Base-by-base conservation (phyloP, 2,888 invertebrate genomes). In the Sialis fuliginosa region DNA sequence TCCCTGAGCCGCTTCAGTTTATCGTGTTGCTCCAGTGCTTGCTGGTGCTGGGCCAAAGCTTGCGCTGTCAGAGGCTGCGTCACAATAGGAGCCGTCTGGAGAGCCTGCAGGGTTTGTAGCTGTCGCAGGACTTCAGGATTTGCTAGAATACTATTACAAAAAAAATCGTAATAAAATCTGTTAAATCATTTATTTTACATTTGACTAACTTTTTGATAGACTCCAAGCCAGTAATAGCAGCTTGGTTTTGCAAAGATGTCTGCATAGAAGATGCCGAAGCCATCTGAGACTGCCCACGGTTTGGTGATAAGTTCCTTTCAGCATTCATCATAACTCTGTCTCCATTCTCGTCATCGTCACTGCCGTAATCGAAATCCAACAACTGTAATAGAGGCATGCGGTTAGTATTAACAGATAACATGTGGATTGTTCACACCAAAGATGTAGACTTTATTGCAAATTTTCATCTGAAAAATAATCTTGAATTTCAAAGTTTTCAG, bases 71-170 rank as follows among this genome's bases (percentile, higher is more conserved):
- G 52, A 12, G 53, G 49, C 42, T 55, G 53, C 8, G 51, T 44
- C 12, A 47, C 41, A 42, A 34, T 45, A 39, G 22, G 76, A 1
- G 72, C 71, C 40, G 75, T 71, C 22, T 62, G 62, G 9, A 34
- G 32, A 7, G 42, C 42, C 58, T 84, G 83, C 51, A 85, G 64
- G 12, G 81, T 89, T 60, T 93, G 92, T 44, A 95, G 69, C 57
- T 93, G 92, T 47, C 91, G 73, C 62, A 95, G 70, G 40, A 95
- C 83, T 66, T 91, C 87, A 0, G 89, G 88, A 67, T 91, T 89
- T 45, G 83, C 81, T 46, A 90, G 63, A 54, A 86, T 72, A 59
- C 80, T 81, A 64, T 40, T 70, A 69, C 48, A 56, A 12, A 40
- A 6, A 13, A 6, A 40, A 8, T 12, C 12, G 2, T 6, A 22